Conservation (phyloP, 1,140 invertebrate species). For the Protaetia brevitarsis region DNA sequence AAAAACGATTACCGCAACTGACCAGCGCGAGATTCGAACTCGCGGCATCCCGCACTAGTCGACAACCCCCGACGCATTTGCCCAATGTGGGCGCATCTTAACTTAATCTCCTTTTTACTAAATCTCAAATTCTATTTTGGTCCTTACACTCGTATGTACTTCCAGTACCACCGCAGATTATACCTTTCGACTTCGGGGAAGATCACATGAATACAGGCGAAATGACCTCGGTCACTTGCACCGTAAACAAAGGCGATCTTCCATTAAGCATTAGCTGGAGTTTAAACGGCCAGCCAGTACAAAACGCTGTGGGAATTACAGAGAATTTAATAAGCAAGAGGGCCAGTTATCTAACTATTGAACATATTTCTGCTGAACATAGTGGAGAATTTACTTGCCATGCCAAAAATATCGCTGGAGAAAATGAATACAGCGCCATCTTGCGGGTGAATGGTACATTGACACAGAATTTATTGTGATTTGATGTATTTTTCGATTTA, state of each 20-base stretch:
- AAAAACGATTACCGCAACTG: too few relatives aligned
- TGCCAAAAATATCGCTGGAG: constrained; percentile 67
- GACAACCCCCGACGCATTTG: too few relatives aligned
- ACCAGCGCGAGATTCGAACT: too few relatives aligned
- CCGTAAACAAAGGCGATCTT: constrained; percentile 56
- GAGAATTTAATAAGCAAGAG: constrained; percentile 60
- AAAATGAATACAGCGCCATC: constrained; percentile 52
- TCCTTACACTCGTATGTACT: too few relatives aligned
- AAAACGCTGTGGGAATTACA: constrained; percentile 26
- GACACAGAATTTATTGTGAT: too few relatives aligned
- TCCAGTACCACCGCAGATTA: constrained; percentile 30
- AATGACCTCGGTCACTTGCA: constrained; percentile 56
- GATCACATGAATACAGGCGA: constrained; percentile 53
- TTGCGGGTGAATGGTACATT: neutral
- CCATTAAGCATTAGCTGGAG: constrained; percentile 49
- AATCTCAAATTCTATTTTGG: too few relatives aligned
- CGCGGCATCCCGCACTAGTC: too few relatives aligned
- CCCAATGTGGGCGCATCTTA: too few relatives aligned
- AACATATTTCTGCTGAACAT: constrained; percentile 71
- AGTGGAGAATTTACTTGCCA: constrained; percentile 71
- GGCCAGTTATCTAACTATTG: constrained; percentile 72
- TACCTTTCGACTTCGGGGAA: constrained; percentile 42
- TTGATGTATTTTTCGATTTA: constrained; percentile 21
- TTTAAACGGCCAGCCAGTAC: constrained; percentile 48
- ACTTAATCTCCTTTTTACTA: too few relatives aligned